These are phyloP conservation scores for Streblospio benedicti DNA, from an alignment of 1,140 invertebrate species.

Conservation along the genomic window DNA sequence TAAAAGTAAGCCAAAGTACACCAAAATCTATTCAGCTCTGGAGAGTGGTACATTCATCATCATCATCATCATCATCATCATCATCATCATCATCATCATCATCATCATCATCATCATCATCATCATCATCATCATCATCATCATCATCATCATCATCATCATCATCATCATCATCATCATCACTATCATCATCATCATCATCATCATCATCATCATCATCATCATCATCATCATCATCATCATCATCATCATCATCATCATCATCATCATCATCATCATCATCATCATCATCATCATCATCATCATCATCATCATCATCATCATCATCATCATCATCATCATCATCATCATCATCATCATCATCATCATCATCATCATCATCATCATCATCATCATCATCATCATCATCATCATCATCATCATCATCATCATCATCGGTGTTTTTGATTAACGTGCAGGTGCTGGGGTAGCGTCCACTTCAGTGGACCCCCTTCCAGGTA, in stretches of 20 bases:
- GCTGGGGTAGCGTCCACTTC: too few relatives aligned
- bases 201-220: slow-evolving; percentile 10
- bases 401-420: not conserved
- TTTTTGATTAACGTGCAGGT: too few relatives aligned
- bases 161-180: slow-evolving; percentile 1
- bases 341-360: slow-evolving; percentile 8
- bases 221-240: slow-evolving; percentile 7
- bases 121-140: slow-evolving; percentile 8
- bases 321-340: slow-evolving; percentile 7
- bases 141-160: not conserved
- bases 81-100: slow-evolving; percentile 11
- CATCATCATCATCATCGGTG: too few relatives aligned
- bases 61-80: slow-evolving; percentile 4
- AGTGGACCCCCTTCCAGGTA: too few relatives aligned
- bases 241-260: slow-evolving; percentile 10
- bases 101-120: slow-evolving; percentile 7
- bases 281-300: not conserved
- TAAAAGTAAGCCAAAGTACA: too few relatives aligned
- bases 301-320: slow-evolving; percentile 10
- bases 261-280: not conserved
- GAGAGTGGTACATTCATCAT: too few relatives aligned
- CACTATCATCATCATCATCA: slow-evolving; percentile 7
- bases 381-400: too few relatives aligned
- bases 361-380: slow-evolving; percentile 5
- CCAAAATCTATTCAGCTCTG: too few relatives aligned